phyloP scores from a whole-genome alignment of 2,888 invertebrate species.

The Alloscopus bannaensis region DNA sequence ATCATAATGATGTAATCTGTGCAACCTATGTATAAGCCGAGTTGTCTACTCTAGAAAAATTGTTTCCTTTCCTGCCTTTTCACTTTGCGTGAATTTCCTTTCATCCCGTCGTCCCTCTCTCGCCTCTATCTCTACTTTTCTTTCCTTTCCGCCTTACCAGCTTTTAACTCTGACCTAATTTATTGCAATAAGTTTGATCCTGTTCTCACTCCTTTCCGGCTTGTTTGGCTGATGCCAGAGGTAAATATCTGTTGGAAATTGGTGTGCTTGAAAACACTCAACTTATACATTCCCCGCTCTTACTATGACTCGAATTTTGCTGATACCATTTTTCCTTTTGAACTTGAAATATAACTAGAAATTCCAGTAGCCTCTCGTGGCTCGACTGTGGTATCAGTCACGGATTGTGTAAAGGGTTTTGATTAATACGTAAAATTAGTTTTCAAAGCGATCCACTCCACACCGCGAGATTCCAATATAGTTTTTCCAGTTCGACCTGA shows the following conservation, averaged over 20 bases:
- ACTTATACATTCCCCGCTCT: neutral
- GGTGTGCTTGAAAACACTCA: neutral
- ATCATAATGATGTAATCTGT: constrained; percentile 10
- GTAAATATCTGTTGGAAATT: neutral
- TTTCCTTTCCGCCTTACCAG: neutral
- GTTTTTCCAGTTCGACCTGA: too few species aligned
- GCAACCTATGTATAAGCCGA: neutral
- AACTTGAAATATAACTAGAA: neutral
- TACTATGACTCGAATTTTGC: neutral
- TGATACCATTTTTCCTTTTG: too few species aligned
- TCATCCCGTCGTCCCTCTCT: too few species aligned
- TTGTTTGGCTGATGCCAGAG: neutral
- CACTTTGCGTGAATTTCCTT: neutral
- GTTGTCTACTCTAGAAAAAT: neutral
- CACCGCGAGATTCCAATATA: too few species aligned
- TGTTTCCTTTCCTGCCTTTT: neutral
- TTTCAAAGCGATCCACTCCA: constrained; percentile 13
- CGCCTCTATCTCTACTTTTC: neutral
- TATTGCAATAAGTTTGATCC: constrained; percentile 28
- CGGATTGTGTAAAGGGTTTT: neutral
- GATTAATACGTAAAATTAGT: constrained; percentile 15
- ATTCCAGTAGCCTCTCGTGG: neutral
- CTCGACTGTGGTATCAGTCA: neutral
- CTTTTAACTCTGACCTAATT: constrained; percentile 26
- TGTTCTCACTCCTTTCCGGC: neutral